Percentiles rank a stretch among this genome's conserved stretches.
Evolutionary conservation across 2,797 vertebrate species (phyloP).

Genomic region (Alca torda): DNA sequence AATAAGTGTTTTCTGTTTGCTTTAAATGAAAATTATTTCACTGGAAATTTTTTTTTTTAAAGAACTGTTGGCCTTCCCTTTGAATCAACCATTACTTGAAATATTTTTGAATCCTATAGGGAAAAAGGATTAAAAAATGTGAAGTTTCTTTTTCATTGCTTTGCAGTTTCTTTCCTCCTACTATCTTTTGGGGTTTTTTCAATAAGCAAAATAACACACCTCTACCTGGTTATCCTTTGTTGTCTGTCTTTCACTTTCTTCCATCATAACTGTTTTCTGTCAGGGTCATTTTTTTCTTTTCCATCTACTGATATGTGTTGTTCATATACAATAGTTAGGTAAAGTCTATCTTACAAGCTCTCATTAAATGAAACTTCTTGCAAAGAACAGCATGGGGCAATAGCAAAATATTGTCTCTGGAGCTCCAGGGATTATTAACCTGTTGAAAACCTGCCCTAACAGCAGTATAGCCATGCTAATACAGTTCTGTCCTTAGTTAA

Average conservation of each 20-base stretch:
- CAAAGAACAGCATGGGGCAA: background rate
- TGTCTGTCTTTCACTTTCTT: background rate
- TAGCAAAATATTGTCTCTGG: background rate
- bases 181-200: background rate
- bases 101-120: background rate
- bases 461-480: background rate
- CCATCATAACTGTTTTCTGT: background rate
- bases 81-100: background rate
- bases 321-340: background rate
- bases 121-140: background rate
- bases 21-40: background rate
- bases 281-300: background rate
- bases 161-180: background rate
- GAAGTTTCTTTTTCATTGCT: background rate
- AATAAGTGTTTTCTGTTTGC: background rate
- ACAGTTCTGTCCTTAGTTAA: background rate
- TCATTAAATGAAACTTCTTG: background rate
- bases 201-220: background rate
- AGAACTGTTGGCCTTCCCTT: background rate
- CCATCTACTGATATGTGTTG: background rate
- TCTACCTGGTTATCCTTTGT: background rate
- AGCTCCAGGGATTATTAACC: background rate
- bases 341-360: background rate
- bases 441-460: background rate
- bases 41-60: background rate